Conservation (phyloP, 2,888 invertebrate species). For the Pseudococcus jackbeardsleyi region DNA sequence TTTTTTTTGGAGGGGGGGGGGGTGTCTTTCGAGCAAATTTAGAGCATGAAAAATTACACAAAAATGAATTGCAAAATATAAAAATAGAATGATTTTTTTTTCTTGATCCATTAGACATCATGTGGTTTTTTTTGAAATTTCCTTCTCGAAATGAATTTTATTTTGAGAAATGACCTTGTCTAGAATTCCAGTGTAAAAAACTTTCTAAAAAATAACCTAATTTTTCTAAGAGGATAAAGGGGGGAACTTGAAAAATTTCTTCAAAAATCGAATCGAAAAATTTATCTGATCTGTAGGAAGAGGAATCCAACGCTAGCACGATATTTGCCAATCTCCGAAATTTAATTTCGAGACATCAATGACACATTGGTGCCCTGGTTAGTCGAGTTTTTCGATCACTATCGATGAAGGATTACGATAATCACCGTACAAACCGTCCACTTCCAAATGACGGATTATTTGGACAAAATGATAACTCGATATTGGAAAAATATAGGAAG, state of each 20-base stretch:
- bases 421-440: not conserved
- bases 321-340: not conserved
- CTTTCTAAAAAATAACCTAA: not conserved
- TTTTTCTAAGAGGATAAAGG: not conserved
- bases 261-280: not conserved
- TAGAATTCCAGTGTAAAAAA: no score
- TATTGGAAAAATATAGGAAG: not conserved
- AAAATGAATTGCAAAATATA: no score
- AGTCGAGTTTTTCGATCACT: not conserved
- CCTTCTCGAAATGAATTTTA: not conserved
- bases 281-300: not conserved
- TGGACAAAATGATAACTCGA: not conserved
- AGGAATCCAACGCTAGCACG: not conserved
- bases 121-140: no score
- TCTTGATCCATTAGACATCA: no score
- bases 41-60: no score
- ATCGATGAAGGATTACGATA: not conserved
- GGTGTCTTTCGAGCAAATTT: no score
- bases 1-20: no score
- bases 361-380: no score
- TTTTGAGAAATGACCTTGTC: not conserved
- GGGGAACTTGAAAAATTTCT: not conserved
- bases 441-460: slow-evolving; percentile 4
- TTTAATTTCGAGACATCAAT: no score
- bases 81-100: no score